These are phyloP conservation scores for Catotricha subobsoleta DNA, from an alignment of 2,888 invertebrate species.

Conservation along the genomic window DNA sequence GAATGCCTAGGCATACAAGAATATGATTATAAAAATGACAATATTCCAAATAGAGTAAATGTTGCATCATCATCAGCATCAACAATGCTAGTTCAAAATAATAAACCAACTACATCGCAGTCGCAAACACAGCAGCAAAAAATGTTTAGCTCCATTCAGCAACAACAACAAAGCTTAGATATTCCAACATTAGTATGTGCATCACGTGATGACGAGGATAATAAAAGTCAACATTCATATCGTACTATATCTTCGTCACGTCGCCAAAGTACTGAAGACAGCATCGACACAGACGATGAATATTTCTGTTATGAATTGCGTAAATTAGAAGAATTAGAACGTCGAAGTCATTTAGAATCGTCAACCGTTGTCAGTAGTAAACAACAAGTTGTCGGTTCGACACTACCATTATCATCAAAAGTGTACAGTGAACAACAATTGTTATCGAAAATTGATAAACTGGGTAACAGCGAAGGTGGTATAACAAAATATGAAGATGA, in stretches of 20 bases:
- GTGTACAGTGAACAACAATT: no score
- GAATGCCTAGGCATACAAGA: conserved; percentile 10
- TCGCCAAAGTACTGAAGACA: conserved; percentile 80
- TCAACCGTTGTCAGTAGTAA: conserved; percentile 12
- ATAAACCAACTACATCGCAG: conserved; percentile 3
- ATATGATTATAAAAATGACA: background rate
- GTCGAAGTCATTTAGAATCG: conserved; percentile 46
- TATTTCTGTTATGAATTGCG: conserved; percentile 81
- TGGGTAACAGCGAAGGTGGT: conserved; percentile 27
- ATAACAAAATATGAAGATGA: background rate
- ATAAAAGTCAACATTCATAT: conserved; percentile 71
- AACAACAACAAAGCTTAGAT: conserved; percentile 60
- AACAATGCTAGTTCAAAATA: conserved; percentile 12
- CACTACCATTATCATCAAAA: no score
- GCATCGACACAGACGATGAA: conserved; percentile 84
- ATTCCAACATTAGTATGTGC: no score
- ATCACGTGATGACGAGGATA: conserved; percentile 67
- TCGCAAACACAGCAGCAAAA: background rate
- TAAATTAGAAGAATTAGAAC: conserved; percentile 72
- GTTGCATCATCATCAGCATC: conserved; percentile 18
- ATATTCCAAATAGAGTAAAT: conserved; percentile 10
- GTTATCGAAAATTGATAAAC: conserved; percentile 28
- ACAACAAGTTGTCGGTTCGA: no score
- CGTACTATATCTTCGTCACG: conserved; percentile 74
- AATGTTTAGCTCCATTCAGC: conserved; percentile 42